A percentile compares a stretch with the other conserved stretches of the same genome.
Conservation (phyloP, 2,888 invertebrate genomes). For the Silvanus unidentatus region DNA sequence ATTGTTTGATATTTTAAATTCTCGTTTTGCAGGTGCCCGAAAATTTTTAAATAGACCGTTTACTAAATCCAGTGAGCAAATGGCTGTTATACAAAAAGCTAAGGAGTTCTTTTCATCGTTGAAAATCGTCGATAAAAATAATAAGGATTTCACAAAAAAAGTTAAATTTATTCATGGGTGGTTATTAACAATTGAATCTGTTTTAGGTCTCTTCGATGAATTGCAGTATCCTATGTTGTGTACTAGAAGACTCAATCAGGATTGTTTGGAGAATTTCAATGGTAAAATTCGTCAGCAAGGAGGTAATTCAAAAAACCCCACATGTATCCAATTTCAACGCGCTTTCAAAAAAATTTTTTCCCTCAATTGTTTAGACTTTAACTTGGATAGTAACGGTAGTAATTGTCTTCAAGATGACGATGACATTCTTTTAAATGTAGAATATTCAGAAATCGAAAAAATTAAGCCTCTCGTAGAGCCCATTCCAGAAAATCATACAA, state of each 20-base stretch:
- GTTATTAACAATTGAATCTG: background rate
- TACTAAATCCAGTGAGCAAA: background rate
- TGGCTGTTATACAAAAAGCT: background rate
- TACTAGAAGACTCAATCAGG: too few species aligned
- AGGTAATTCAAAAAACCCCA: conserved; percentile 12
- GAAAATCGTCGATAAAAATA: background rate
- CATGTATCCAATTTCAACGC: conserved; percentile 8
- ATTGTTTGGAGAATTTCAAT: conserved; percentile 17
- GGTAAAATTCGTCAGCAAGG: conserved; percentile 9
- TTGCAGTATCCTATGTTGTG: conserved; percentile 8
- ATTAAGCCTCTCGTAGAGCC: background rate
- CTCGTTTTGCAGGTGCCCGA: too few species aligned
- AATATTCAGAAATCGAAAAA: background rate
- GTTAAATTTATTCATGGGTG: background rate
- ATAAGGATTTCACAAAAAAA: background rate
- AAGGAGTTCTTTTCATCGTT: background rate
- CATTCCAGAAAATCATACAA: too few species aligned
- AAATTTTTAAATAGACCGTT: background rate
- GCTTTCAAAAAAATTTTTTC: conserved; percentile 13
- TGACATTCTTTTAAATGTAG: background rate
- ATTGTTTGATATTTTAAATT: conserved; percentile 22
- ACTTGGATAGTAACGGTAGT: too few species aligned
- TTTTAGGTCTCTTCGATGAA: too few species aligned
- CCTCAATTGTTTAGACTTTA: background rate
- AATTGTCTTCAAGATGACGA: background rate